Base-by-base conservation (phyloP, 2,888 invertebrate species). In the Atrina japonica region DNA sequence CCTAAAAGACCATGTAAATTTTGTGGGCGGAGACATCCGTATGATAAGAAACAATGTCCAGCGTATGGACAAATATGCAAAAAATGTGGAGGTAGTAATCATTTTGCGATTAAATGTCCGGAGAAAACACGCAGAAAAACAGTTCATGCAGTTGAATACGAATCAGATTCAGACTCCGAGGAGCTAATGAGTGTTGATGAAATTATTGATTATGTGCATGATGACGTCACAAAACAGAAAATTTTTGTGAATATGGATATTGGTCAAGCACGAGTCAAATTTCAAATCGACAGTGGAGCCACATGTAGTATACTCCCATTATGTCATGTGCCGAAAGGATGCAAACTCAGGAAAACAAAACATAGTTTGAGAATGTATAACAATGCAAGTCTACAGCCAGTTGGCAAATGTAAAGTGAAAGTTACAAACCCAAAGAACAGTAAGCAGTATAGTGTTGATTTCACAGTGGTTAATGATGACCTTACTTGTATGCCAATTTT, bases 11-110 rank as follows among this genome's bases (percentile, higher is more conserved):
- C 30, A 7, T 53, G 67, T 41, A 50, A 49, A 41, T 56, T 58
- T 47, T 64, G 66, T 60, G 61, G 61, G 29, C 43, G n/a, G 23
- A 25, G 53, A 45, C 63, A 64, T 18, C 23, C 61, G 27, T 27
- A 47, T 30, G 50, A 56, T 14, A 66, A 45, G 27, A 40, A 55
- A 21, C 47, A 27, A 25, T 63, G 67, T 63, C 72, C 67, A 30
- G 67, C 72, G 0, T 58, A 25, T 29, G 52, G 59, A 3, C 55
- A 67, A 30, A 35, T 14, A 1, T 67, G 72, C 41, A 30, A 40
- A 27, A 53, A 61, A 25, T 66, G 70, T 16, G 47, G 56, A 9
- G 58, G 40, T 3, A 67, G 14, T 41, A 67, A 67, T 30, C 72
- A 72, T 40, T 72, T 67, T n/a, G 47, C 29, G 14, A 40, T 29